Evolutionary conservation across 1,140 invertebrate genomes (phyloP).

Genomic region (Calephelis virginiensis): DNA sequence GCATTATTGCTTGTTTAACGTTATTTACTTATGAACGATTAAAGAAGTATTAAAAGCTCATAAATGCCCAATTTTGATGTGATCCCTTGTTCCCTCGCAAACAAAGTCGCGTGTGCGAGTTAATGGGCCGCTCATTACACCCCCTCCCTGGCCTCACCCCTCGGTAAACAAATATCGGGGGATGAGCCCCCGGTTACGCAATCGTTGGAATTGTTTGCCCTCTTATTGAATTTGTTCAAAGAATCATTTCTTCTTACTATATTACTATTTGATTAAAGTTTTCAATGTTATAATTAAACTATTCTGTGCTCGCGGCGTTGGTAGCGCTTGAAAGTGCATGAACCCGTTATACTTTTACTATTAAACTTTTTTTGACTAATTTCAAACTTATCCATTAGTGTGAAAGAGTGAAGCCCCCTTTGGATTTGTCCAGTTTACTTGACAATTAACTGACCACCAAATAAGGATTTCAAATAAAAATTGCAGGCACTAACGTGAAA

Average conservation of each 20-base stretch:
- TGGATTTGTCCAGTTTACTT: too few relatives aligned
- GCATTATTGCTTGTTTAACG: too few relatives aligned
- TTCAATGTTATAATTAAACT: neutral
- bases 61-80: constrained; percentile 3
- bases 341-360: too few relatives aligned
- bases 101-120: constrained; percentile 39
- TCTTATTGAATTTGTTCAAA: constrained; percentile 45
- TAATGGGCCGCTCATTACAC: constrained; percentile 50
- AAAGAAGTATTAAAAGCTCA: constrained; percentile 8
- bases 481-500: too few relatives aligned
- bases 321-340: too few relatives aligned
- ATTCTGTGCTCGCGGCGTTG: too few relatives aligned
- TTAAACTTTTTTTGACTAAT: too few relatives aligned
- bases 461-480: too few relatives aligned
- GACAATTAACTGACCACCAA: too few relatives aligned
- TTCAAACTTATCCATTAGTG: too few relatives aligned
- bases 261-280: constrained; percentile 31
- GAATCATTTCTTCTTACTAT: constrained; percentile 26
- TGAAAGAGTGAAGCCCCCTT: too few relatives aligned
- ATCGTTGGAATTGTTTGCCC: constrained; percentile 29
- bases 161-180: constrained; percentile 24
- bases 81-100: constrained; percentile 23
- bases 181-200: constrained; percentile 9
- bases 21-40: too few relatives aligned
- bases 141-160: constrained; percentile 7